Base-by-base conservation (phyloP, 2,888 invertebrate genomes). In the Nemotelus pantherinus region DNA sequence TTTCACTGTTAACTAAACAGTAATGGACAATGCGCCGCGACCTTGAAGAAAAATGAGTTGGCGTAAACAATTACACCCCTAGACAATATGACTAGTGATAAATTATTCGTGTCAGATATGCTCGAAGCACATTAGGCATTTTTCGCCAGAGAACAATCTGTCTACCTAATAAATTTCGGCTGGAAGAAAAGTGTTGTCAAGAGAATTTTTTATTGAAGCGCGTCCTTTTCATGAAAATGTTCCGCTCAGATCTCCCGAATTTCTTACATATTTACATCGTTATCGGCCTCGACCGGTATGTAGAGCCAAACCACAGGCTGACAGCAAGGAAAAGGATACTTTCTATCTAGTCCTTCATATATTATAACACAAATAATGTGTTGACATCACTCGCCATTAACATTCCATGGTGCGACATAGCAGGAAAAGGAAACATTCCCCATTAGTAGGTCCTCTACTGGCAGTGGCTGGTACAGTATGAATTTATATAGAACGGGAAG, bases 301-400 rank as follows among this genome's bases (percentile, higher is more conserved):
- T 25, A 25, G 25, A 25, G 25, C 25, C 25, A 44, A 72, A 58
- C 57, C 39, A 72, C 71, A 60, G 60, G 39, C 43, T 63, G 48
- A 74, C 48, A 47, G 45, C 55, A 43, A 43, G 47, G 74, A 48
- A 74, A 47, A 60, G 74, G 74, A 57, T 58, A 72, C 45, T 47
- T 72, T 63, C 60, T 43, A 74, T 74, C 48, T 74, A 63, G 74
- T 63, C 74, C 60, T 74, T 74, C 44, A 74, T 74, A 60, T 74
- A 74, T 74, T 63, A 48, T 74, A 74, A 48, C 74, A 60, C 74
- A 48, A 74, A 74, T 74, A 63, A 74, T 48, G 74, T 74, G 74
- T 63, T 74, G 63, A 74, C 74, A 74, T 74, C 74, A 74, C 63
- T 74, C 50, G 74, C 60, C 74, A 74, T 74, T 72, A 63, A 74